Evolutionary conservation across 30 jellyfish, hydroid and myxozoan species (phyloP), one percentile per base, ranked within the genome.

Genomic region (Chrysaora quinquecirrha): DNA sequence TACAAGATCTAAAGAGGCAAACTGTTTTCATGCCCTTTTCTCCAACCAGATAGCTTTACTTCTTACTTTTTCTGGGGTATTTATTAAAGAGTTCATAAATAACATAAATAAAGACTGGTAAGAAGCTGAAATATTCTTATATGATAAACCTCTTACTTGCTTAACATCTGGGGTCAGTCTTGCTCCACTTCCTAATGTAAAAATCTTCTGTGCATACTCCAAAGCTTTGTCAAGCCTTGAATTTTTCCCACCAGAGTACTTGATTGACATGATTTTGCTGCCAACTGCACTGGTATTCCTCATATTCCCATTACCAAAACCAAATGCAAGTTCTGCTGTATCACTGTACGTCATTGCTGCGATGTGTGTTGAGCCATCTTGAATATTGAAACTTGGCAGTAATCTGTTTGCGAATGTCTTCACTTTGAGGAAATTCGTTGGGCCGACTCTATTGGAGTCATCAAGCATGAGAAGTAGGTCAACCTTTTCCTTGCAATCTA

Each of bases 331-430:
- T 60, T 50, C 85, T 0, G 99, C 97, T 25, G 79, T 65, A 67
- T 73, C 84, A 78, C 99, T 89, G 95, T 80, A 95, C 14, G 97
- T 66, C 93, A 88, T 84, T 22, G 96, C 97, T 54, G 97, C 95
- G 25, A 95, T 97, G 63, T 76, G 94, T 0, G 97, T 84, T 2
- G 65, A 73, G 71, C 73, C 88, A 48, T 58, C 64, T 16, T 48
- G 33, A 14, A 88, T 87, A 31, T 56, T 32, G 82, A 95, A 88
- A 46, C 96, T 52, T 63, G 86, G 73, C 20, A 95, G 27, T 63
- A 95, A 76, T 14, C 49, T 64, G 34, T 84, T 84, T 0, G 89
- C 96, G 71, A 95, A 89, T 21, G 78, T 65, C 38, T 82, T 87
- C 49, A 87, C 78, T 67, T 95, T 95, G 30, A 22, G 25, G 87